Evolutionary conservation across 2,888 invertebrate species (phyloP).

Genomic region (Antitype chi): DNA sequence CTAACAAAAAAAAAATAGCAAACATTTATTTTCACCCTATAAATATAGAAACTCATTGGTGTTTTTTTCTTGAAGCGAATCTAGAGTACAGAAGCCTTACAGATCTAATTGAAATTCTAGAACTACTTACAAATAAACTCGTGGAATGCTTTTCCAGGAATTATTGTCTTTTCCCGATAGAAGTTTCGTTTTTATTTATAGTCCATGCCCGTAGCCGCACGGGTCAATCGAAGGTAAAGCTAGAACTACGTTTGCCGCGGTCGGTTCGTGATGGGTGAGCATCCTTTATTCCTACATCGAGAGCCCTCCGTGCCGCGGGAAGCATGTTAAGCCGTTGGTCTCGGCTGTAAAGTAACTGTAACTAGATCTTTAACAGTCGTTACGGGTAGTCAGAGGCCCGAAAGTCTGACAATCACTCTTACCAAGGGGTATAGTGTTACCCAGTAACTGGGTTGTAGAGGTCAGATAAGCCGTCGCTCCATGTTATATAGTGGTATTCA

Average conservation of each 20-base stretch:
- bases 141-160: background rate
- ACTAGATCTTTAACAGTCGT: background rate
- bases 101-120: constrained; percentile 4
- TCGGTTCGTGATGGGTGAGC: background rate
- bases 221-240: background rate
- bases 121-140: background rate
- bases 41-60: background rate
- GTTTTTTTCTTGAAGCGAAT: background rate
- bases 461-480: no score
- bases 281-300: background rate
- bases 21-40: background rate
- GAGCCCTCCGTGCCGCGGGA: background rate
- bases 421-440: no score
- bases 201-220: background rate
- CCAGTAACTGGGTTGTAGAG: no score
- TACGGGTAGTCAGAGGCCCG: background rate
- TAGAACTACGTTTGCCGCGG: background rate
- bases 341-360: background rate
- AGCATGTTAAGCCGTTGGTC: background rate
- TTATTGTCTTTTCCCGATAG: background rate
- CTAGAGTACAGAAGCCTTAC: background rate
- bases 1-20: background rate
- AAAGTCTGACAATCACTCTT: background rate
- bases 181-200: background rate
- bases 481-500: no score